These are phyloP conservation scores for Phrynocephalus guinanensis DNA, from an alignment of 2,797 vertebrate genomes.

Conservation along the genomic window DNA sequence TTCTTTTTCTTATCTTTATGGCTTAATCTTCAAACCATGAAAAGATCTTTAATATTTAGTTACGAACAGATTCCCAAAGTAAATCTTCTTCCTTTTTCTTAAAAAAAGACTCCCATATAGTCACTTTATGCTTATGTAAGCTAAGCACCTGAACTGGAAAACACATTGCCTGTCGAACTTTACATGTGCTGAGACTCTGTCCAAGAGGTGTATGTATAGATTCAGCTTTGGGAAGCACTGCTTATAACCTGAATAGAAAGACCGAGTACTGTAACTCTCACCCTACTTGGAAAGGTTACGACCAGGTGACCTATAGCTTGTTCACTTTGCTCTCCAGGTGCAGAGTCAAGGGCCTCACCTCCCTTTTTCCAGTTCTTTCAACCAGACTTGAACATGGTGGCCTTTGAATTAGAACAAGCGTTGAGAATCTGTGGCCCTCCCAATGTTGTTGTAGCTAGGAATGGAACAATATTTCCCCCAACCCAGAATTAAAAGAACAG, in stretches of 20 bases:
- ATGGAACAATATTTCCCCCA: too few species aligned
- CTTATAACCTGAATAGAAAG: not conserved
- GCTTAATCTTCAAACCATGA: not conserved
- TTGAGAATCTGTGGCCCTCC: too few species aligned
- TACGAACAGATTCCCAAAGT: not conserved
- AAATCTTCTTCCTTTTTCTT: not conserved
- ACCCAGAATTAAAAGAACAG: not conserved
- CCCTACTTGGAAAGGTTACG: not conserved
- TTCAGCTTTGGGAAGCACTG: not conserved
- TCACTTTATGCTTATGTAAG: not conserved
- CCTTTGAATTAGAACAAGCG: not conserved
- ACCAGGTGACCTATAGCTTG: not conserved
- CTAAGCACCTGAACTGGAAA: not conserved
- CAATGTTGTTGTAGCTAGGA: too few species aligned
- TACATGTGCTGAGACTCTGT: not conserved
- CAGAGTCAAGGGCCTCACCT: not conserved
- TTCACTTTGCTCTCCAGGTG: not conserved
- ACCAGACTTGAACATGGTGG: not conserved
- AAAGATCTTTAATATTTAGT: constrained; percentile 6
- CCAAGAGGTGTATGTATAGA: not conserved
- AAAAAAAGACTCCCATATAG: not conserved
- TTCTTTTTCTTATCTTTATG: constrained; percentile 10
- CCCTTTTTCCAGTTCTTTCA: not conserved
- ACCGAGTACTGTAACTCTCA: not conserved
- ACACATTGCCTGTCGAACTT: not conserved